Conservation (phyloP, 2,888 invertebrate species). For the Teinopalpus imperialis region DNA sequence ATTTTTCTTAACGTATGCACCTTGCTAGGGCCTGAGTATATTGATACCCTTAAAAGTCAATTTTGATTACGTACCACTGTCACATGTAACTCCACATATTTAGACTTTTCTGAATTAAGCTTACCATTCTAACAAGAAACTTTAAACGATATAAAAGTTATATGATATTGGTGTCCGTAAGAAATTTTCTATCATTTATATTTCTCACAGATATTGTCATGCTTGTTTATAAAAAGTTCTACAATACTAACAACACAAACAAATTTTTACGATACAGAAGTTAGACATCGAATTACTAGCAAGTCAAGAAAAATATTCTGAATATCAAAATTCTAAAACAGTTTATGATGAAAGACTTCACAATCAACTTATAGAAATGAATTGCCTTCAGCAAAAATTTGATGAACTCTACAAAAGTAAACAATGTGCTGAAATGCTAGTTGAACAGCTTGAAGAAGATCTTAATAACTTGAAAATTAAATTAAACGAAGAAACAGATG, state of each 20-base stretch:
- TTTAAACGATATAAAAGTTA: too few species aligned
- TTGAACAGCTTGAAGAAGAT: slow-evolving; percentile 36
- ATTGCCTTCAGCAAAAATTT: slow-evolving; percentile 40
- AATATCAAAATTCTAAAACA: slow-evolving; percentile 41
- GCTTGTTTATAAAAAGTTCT: too few species aligned
- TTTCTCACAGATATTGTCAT: too few species aligned
- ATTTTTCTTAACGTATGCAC: too few species aligned
- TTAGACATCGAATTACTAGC: slow-evolving; percentile 43
- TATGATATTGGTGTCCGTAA: too few species aligned
- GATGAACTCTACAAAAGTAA: slow-evolving; percentile 39
- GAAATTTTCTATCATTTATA: too few species aligned
- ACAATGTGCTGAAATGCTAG: slow-evolving; percentile 30
- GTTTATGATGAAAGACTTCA: slow-evolving; percentile 38
- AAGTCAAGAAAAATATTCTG: slow-evolving; percentile 51
- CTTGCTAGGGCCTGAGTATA: too few species aligned
- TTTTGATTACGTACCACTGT: too few species aligned
- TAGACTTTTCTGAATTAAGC: too few species aligned
- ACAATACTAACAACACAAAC: slow-evolving; percentile 17
- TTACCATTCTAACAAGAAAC: too few species aligned
- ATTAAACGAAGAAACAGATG: slow-evolving; percentile 32
- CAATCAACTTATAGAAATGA: slow-evolving; percentile 39
- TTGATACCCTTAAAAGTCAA: too few species aligned
- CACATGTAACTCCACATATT: too few species aligned
- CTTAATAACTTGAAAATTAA: slow-evolving; percentile 33
- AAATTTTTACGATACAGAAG: slow-evolving; percentile 36